phyloP scores from a whole-genome alignment of 2,797 vertebrate genomes.

The Smutsia gigantea region DNA sequence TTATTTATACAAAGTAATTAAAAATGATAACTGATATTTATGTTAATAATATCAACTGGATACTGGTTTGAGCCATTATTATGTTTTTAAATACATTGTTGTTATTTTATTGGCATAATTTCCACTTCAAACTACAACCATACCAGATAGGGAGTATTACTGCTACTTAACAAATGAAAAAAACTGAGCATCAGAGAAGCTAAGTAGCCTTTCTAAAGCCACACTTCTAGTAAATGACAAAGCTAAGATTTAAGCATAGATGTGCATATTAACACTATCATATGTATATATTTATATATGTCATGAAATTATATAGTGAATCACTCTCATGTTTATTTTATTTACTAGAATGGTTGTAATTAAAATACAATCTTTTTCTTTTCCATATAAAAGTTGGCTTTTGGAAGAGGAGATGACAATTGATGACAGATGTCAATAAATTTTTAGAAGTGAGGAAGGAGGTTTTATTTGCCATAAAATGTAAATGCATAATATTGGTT shows the following conservation, averaged over 20 bases:
- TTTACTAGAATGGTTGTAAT: neutral
- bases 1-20: neutral
- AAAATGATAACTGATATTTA: neutral
- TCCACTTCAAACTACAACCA: neutral
- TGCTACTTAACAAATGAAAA: neutral
- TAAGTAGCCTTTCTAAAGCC: neutral
- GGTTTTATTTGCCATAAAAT: neutral
- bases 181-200: neutral
- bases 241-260: neutral
- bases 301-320: neutral
- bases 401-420: neutral
- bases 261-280: neutral
- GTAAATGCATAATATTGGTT: neutral
- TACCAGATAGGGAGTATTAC: neutral
- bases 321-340: neutral
- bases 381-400: neutral
- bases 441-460: constrained; percentile 28
- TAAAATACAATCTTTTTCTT: neutral
- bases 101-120: neutral
- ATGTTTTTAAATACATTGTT: neutral
- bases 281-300: neutral
- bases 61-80: neutral
- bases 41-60: neutral
- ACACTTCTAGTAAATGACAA: neutral
- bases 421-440: neutral